Evolutionary conservation across 2,888 invertebrate genomes (phyloP), one percentile per base, ranked within the genome.

Genomic region (Tetrapedia diversipes): DNA sequence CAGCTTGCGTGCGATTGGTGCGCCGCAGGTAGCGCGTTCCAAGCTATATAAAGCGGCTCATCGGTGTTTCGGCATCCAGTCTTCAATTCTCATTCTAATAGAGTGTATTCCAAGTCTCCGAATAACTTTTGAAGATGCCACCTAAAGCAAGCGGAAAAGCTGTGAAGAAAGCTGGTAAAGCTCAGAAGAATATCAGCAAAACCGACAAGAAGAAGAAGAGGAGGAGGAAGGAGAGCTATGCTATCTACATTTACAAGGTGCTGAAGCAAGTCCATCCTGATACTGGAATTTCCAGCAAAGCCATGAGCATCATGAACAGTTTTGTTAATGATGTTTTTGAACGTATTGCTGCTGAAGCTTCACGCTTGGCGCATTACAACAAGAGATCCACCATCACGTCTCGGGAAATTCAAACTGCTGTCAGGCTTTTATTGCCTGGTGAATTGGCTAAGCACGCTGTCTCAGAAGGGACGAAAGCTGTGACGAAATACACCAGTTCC

Each of bases 381-480:
- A 87, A 87, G 89, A 93, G 94, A 51, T 94, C 93, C 0, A 96
- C 96, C 0, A 92, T 96, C 86, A 94, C 94, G 0, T 94, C 94
- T 77, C 92, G 95, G 68, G 96, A 96, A 80, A 94, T 96, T 14
- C 95, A 96, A 86, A 94, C 95, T 0, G 95, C 95, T 0, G 94
- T 95, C 0, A 93, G 94, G 47, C 92, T 96, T 0, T 85, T 96
- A 0, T 90, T 96, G 4, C 96, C 96, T 0, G 95, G 95, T 10
- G 95, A 96, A 88, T 89, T 96, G 74, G 95, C 95, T 0, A 95
- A 95, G 76, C 96, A 96, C 90, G 95, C 96, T 0, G 94, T 95
- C 51, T 93, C 93, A 45, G 95, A 95, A 90, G 95, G 94, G 0
- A 93, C 94, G 11, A 96, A 95, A 86, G 95, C 95, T 73, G 93